phyloP scores from a whole-genome alignment of 2,888 invertebrate species.

The Acanthopleura granulata region DNA sequence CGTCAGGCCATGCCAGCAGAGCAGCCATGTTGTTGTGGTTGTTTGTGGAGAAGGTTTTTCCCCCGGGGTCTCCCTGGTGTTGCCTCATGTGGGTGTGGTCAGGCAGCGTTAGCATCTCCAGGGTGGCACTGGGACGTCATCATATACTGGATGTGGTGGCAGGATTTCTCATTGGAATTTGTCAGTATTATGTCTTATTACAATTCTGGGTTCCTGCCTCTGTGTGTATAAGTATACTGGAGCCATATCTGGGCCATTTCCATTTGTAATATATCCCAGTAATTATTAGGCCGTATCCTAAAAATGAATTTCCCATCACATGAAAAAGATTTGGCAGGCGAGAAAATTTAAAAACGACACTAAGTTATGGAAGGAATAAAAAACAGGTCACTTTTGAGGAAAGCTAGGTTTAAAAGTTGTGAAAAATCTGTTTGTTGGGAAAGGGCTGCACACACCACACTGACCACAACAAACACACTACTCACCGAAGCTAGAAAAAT shows the following conservation, averaged over 20 bases:
- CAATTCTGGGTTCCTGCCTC: slow-evolving; percentile 49
- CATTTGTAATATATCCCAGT: slow-evolving; percentile 38
- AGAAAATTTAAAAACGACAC: too few relatives aligned
- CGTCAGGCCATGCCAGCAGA: slow-evolving; percentile 94
- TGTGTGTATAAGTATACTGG: slow-evolving; percentile 47
- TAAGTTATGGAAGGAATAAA: too few relatives aligned
- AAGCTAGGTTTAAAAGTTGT: too few relatives aligned
- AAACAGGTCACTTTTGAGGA: too few relatives aligned
- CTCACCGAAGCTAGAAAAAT: too few relatives aligned
- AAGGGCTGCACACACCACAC: too few relatives aligned
- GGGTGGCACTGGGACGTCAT: slow-evolving; percentile 88
- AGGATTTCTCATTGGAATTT: slow-evolving; percentile 80
- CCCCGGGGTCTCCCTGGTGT: slow-evolving; percentile 25
- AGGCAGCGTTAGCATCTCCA: slow-evolving; percentile 80
- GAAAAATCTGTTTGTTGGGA: too few relatives aligned
- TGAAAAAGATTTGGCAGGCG: too few relatives aligned
- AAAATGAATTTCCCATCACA: too few relatives aligned
- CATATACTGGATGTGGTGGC: slow-evolving; percentile 86
- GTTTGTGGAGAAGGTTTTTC: slow-evolving; percentile 73
- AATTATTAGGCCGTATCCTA: too few relatives aligned
- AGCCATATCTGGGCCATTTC: slow-evolving; percentile 55
- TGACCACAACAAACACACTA: too few relatives aligned
- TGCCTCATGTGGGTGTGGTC: slow-evolving; percentile 81
- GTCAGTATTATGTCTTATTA: slow-evolving; percentile 46
- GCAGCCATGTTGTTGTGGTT: slow-evolving; percentile 83